These are phyloP conservation scores for Diadumene lineata DNA, from an alignment of 92 coral and sea anemone species.

Conservation along the genomic window DNA sequence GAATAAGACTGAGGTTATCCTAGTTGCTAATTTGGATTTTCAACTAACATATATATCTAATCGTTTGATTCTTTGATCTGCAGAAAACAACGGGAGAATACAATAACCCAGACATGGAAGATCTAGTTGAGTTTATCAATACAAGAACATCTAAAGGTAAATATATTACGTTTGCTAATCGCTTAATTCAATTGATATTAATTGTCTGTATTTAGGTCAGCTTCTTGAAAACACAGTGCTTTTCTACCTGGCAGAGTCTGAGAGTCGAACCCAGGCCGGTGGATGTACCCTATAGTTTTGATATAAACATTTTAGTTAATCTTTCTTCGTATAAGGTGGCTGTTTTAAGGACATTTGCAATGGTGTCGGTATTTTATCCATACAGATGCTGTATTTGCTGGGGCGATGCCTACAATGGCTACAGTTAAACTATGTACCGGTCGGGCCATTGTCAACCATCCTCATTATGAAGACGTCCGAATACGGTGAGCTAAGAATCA, in stretches of 20 bases:
- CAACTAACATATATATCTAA: too few relatives aligned
- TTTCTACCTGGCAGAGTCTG: too few relatives aligned
- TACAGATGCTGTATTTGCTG: constrained; percentile 87
- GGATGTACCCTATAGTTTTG: too few relatives aligned
- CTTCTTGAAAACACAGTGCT: too few relatives aligned
- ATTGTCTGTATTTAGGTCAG: too few relatives aligned
- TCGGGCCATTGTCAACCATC: constrained; percentile 94
- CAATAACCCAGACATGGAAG: constrained; percentile 92
- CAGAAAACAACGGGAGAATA: constrained; percentile 92
- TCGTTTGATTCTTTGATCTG: constrained; percentile 6
- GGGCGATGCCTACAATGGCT: constrained; percentile 99
- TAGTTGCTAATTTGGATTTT: too few relatives aligned
- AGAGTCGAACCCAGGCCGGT: too few relatives aligned
- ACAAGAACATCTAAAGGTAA: constrained; percentile 3
- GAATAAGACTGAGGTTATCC: too few relatives aligned
- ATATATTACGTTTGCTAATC: not conserved
- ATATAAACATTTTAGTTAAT: too few relatives aligned
- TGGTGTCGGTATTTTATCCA: not conserved
- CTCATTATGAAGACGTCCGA: constrained; percentile 98
- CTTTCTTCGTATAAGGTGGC: too few relatives aligned
- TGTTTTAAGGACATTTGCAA: too few relatives aligned
- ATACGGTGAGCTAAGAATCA: constrained; percentile 77
- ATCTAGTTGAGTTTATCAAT: constrained; percentile 51
- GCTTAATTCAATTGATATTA: too few relatives aligned
- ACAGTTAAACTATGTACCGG: constrained; percentile 92